Percentiles rank a stretch among this genome's conserved stretches.
Conservation (phyloP, 2,888 invertebrate species). For the Cephus spinipes region DNA sequence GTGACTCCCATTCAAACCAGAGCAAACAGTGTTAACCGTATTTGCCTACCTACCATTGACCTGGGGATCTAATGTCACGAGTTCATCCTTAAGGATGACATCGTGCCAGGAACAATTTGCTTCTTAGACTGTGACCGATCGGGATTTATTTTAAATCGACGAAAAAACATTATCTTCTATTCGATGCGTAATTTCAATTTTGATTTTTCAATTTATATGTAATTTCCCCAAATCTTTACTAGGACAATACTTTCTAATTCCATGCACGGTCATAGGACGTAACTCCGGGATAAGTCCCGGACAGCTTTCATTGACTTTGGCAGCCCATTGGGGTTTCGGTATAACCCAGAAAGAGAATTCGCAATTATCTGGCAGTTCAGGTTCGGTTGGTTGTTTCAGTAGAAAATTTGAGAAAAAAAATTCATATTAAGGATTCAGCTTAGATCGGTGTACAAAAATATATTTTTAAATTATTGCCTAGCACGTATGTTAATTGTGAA, state of each 20-base stretch:
- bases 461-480: background rate
- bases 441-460: background rate
- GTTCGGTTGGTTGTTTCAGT: slow-evolving; percentile 11
- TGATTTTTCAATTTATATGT: background rate
- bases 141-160: background rate
- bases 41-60: slow-evolving; percentile 57
- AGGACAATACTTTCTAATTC: slow-evolving; percentile 51
- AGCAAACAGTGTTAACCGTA: slow-evolving; percentile 64
- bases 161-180: background rate
- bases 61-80: slow-evolving; percentile 56
- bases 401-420: slow-evolving; percentile 3
- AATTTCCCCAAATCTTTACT: background rate
- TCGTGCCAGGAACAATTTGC: background rate
- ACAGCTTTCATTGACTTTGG: slow-evolving; percentile 55
- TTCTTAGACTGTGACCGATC: background rate
- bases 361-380: slow-evolving; percentile 50
- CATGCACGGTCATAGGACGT: slow-evolving; percentile 28
- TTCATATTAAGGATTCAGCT: slow-evolving; percentile 8
- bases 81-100: background rate
- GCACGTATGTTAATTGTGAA: background rate
- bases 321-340: slow-evolving; percentile 48
- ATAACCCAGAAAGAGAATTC: slow-evolving; percentile 59
- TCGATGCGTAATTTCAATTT: background rate
- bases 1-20: slow-evolving; percentile 55
- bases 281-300: slow-evolving; percentile 40